Conservation (phyloP, 53 echinoderm and acorn worm species). For the Actinopyga echinites region DNA sequence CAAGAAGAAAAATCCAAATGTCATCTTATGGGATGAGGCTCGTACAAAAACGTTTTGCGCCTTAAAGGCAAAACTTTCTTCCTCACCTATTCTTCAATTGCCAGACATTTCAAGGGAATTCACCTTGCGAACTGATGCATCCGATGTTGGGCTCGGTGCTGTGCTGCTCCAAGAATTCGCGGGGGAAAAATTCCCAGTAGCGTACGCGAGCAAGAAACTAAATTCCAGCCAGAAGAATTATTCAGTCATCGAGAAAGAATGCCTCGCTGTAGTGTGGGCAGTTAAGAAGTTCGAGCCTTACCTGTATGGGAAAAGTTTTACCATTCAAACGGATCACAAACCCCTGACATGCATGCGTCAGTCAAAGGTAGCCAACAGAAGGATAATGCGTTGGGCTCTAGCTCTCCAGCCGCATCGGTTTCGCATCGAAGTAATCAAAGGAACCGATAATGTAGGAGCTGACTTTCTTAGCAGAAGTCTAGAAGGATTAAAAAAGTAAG, state of each 20-base stretch:
- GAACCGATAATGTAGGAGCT: slow-evolving; percentile 42
- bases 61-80: slow-evolving; percentile 7
- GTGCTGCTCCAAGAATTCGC: slow-evolving; percentile 2
- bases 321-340: slow-evolving; percentile 36
- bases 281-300: slow-evolving; percentile 21
- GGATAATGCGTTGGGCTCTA: slow-evolving; percentile 19
- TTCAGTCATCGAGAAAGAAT: slow-evolving; percentile 33
- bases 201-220: slow-evolving; percentile 37
- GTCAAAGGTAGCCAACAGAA: slow-evolving; percentile 16
- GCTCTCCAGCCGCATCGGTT: slow-evolving; percentile 5
- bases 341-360: slow-evolving; percentile 3
- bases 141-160: not conserved
- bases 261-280: slow-evolving; percentile 11
- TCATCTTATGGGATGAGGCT: not conserved
- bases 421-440: slow-evolving; percentile 28
- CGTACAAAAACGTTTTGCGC: not conserved
- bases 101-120: slow-evolving; percentile 8
- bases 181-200: slow-evolving; percentile 18
- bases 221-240: not conserved
- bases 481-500: too few species aligned
- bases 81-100: slow-evolving; percentile 16
- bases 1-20: not conserved
- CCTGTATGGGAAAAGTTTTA: slow-evolving; percentile 4
- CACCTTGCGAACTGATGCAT: slow-evolving; percentile 29
- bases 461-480: slow-evolving; percentile 18